Conservation (phyloP, 2,888 invertebrate species). For the Cotesia congregata region DNA sequence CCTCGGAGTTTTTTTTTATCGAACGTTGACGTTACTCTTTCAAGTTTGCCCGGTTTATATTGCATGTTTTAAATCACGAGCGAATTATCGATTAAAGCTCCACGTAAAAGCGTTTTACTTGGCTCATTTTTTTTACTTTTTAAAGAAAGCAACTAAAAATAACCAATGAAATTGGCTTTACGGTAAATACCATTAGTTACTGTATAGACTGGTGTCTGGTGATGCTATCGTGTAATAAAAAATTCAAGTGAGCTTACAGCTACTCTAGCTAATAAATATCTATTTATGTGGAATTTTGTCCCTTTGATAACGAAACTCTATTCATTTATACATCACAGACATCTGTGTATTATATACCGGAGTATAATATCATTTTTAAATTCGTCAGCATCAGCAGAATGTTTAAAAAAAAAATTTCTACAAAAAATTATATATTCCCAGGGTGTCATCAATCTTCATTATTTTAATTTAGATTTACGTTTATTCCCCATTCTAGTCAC, state of each 20-base stretch:
- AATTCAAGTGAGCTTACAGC: constrained; percentile 17
- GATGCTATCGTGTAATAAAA: constrained; percentile 8
- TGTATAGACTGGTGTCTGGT: not conserved
- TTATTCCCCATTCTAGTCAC: constrained; percentile 22
- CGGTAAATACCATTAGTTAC: constrained; percentile 29
- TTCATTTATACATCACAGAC: too few species aligned
- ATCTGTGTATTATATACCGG: too few species aligned
- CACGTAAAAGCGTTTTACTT: not conserved
- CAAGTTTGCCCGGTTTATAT: constrained; percentile 28
- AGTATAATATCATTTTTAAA: too few species aligned
- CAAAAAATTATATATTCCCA: constrained; percentile 48
- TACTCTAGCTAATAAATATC: not conserved
- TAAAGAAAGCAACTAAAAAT: constrained; percentile 1
- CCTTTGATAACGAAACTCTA: constrained; percentile 1
- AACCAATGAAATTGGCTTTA: constrained; percentile 28
- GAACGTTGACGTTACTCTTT: constrained; percentile 3
- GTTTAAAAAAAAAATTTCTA: not conserved
- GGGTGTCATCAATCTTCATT: constrained; percentile 55
- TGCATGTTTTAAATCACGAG: constrained; percentile 35
- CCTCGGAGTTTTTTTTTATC: not conserved
- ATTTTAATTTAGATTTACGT: constrained; percentile 53
- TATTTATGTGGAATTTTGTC: not conserved
- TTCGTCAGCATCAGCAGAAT: too few species aligned
- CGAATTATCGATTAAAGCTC: constrained; percentile 21
- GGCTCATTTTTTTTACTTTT: not conserved